These are phyloP conservation scores for Trimorus sp. DNA, from an alignment of 2,888 invertebrate genomes.

Conservation along the genomic window DNA sequence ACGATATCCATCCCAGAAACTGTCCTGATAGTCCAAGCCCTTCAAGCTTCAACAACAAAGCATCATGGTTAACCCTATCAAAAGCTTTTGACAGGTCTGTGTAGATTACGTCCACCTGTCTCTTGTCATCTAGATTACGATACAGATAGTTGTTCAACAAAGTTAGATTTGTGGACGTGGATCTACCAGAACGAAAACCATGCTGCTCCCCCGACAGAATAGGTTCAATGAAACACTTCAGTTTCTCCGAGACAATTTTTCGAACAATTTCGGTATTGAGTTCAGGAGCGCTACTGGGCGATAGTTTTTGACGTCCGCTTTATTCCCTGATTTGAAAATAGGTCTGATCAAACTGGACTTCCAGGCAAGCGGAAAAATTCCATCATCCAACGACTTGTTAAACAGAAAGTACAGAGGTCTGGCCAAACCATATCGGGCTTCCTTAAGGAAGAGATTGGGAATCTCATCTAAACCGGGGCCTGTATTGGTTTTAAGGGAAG, in stretches of 20 bases:
- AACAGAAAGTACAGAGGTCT: constrained; percentile 4
- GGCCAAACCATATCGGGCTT: background rate
- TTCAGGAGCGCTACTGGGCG: too few relatives aligned
- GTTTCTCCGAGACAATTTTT: too few relatives aligned
- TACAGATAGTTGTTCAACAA: background rate
- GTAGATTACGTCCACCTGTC: too few relatives aligned
- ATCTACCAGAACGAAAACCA: background rate
- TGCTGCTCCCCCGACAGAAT: background rate
- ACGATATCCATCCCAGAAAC: background rate
- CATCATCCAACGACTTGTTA: background rate
- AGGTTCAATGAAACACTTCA: too few relatives aligned
- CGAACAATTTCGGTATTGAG: too few relatives aligned
- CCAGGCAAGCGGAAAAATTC: constrained; percentile 8
- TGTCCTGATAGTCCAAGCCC: background rate
- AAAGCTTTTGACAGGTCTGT: too few relatives aligned
- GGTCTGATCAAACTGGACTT: constrained; percentile 18
- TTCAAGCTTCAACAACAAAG: background rate
- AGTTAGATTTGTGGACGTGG: background rate
- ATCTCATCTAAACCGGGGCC: constrained; percentile 1
- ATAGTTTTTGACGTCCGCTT: constrained; percentile 4
- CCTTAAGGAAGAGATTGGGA: background rate
- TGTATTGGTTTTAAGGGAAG: background rate
- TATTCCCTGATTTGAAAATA: constrained; percentile 8
- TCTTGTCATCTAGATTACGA: background rate
- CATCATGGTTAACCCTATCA: background rate